Evolutionary conservation across 2,113 vertebrate genomes (phyloP).

Genomic region (Perccottus glenii): DNA sequence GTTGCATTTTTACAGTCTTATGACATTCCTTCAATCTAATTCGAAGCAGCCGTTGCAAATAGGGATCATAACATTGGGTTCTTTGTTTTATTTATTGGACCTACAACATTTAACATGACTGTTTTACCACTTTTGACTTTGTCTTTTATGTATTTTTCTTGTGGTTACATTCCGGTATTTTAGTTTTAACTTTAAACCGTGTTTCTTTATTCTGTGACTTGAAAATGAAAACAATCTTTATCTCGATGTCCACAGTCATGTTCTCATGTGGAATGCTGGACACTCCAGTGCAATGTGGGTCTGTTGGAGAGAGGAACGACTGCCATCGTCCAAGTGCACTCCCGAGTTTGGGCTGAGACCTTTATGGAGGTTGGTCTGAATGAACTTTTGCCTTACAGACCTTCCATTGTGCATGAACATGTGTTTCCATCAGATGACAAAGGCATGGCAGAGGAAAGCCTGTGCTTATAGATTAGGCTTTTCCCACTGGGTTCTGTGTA

Average conservation of each 20-base stretch:
- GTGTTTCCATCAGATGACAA: constrained; percentile 27
- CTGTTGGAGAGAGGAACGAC: constrained; percentile 83
- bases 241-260: constrained; percentile 79
- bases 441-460: constrained; percentile 8
- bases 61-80: constrained; percentile 65
- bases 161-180: not conserved
- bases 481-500: constrained; percentile 28
- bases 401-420: constrained; percentile 9
- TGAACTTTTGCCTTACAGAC: constrained; percentile 10
- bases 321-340: constrained; percentile 84
- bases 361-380: constrained; percentile 82
- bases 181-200: not conserved
- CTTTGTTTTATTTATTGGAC: constrained; percentile 70
- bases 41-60: constrained; percentile 71
- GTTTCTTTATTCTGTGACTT: not conserved
- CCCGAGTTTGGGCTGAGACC: constrained; percentile 87
- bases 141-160: constrained; percentile 7
- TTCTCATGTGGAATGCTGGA: constrained; percentile 84
- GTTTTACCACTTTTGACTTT: constrained; percentile 14
- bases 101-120: constrained; percentile 38
- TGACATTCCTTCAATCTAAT: constrained; percentile 77
- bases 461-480: constrained; percentile 16
- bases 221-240: not conserved
- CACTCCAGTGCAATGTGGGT: constrained; percentile 82
- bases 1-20: constrained; percentile 74